Base-by-base conservation (phyloP, 2,888 invertebrate species). In the Lissocephala sabroskyi region DNA sequence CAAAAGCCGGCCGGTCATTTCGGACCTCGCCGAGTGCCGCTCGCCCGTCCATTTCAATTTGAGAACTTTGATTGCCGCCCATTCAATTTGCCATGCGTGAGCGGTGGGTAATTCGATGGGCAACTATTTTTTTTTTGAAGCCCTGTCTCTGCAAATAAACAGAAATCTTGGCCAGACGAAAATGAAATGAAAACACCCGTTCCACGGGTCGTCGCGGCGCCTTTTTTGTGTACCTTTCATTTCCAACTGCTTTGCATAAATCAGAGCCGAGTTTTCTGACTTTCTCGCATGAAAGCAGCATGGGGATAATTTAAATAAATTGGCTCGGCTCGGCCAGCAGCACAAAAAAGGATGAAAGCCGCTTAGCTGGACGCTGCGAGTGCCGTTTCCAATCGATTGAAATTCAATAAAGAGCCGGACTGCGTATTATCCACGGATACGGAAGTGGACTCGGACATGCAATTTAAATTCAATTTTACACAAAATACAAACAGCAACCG, bases 391-490 rank as follows among this genome's bases (percentile, higher is more conserved):
- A 53, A 62, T 53, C 65, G 58, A 65, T 67, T 61, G 63, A 59
- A 57, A 60, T 60, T 58, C 59, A 54, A 54, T 52, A 53, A 54
- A 16, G 16, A 13, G 41, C 17, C 26, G 16, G 16, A 36, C 37
- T 30, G 36, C 39, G 40, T 42, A 39, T 35, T 45, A 46, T 37
- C 41, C 29, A 47, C 57, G 60, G 59, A 60, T 53, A 42, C 54
- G 62, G 62, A 63, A 62, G 57, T 58, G 53, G 49, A 50, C 33
- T 55, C 49, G 49, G 59, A 46, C 49, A 52, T 61, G 56, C 59
- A 73, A 68, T 71, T 65, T 52, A 66, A 71, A 67, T 65, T 63
- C 65, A 59, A 71, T 75, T 73, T 70, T 50, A 41, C 48, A 54
- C 56, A 64, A 44, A 62, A 64, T 55, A 53, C 54, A 14, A 50